A percentile compares a stretch with the other conserved stretches of the same genome.
phyloP scores from a whole-genome alignment of 2,888 invertebrate species.

The Brachyptera putata region DNA sequence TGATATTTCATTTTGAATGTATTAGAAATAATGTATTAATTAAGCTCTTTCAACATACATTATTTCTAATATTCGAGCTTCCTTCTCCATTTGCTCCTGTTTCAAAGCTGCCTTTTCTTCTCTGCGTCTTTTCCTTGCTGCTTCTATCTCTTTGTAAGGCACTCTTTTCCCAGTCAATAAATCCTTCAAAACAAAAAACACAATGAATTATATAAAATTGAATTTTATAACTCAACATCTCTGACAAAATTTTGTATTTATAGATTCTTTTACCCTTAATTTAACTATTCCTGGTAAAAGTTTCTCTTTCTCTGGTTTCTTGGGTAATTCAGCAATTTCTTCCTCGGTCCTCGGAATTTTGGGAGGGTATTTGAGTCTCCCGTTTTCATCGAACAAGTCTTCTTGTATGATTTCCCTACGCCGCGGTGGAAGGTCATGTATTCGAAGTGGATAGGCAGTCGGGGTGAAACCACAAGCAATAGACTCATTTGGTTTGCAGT shows the following conservation, averaged over 20 bases:
- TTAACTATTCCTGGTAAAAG: conserved; percentile 19
- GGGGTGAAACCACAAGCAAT: conserved; percentile 62
- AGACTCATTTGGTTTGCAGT: conserved; percentile 61
- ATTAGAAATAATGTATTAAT: too few species aligned
- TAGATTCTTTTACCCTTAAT: neutral
- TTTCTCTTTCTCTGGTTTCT: neutral
- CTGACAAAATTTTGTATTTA: neutral
- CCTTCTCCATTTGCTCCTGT: conserved; percentile 41
- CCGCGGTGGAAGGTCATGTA: conserved; percentile 48
- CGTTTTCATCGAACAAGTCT: conserved; percentile 45
- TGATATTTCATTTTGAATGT: too few species aligned
- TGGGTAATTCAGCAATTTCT: neutral
- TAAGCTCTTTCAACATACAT: neutral
- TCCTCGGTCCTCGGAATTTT: conserved; percentile 41
- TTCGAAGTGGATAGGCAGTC: conserved; percentile 48
- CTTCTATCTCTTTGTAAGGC: neutral
- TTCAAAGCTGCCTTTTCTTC: conserved; percentile 46
- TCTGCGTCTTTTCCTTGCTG: conserved; percentile 41
- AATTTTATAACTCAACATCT: neutral
- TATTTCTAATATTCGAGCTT: conserved; percentile 38
- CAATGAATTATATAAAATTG: neutral
- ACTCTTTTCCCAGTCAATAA: conserved; percentile 8
- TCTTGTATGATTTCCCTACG: conserved; percentile 33
- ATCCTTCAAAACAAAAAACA: conserved; percentile 10
- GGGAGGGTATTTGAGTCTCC: conserved; percentile 57